Evolutionary conservation across 2,888 invertebrate species (phyloP), one percentile per base, ranked within the genome.

Genomic region (Lepidocyrtinus sp.): DNA sequence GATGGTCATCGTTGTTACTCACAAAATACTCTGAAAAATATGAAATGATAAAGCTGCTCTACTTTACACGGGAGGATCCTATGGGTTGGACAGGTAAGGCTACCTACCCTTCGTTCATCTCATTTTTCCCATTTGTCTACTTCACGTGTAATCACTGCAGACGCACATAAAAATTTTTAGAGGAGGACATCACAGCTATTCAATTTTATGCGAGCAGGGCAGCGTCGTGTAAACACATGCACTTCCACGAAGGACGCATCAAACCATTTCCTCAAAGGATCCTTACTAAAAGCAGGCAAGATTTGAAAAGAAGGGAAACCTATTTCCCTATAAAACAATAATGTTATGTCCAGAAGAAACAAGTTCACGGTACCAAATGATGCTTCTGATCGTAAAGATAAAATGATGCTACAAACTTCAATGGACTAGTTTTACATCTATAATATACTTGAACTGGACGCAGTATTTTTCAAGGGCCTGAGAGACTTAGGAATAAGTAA

Each of bases 121-220:
- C 63, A n/a, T n/a, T n/a, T n/a, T n/a, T n/a, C 70, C 64, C 59
- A 72, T 72, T 77, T 77, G 67, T 72, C 72, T 46, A 72, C 63
- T 69, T 79, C 79, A 79, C 79, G 74, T 79, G 79, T 74, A 79
- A 70, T 70, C 65, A 74, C 59, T 25, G 26, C 74, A 50, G 9
- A 24, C 71, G 1, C 61, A 15, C 27, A 36, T n/a, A 69, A 25
- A 69, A 59, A 59, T 19, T 21, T n/a, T 55, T 2, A 55, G 55
- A 17, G 55, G 55, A n/a, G 55, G 59, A 21, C 50, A 50, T 50
- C 50, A 50, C 59, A 59, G 59, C 59, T 3, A 59, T 59, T 59
- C 59, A 59, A 59, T 19, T 59, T 59, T 21, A 59, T 59, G 21
- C n/a, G 59, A 59, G 55, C 17, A 36, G 36, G n/a, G 55, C 55